Percentiles rank a stretch among this genome's conserved stretches.
These are phyloP conservation scores for Nipponia nippon DNA, from an alignment of 2,113 vertebrate species.

Conservation along the genomic window DNA sequence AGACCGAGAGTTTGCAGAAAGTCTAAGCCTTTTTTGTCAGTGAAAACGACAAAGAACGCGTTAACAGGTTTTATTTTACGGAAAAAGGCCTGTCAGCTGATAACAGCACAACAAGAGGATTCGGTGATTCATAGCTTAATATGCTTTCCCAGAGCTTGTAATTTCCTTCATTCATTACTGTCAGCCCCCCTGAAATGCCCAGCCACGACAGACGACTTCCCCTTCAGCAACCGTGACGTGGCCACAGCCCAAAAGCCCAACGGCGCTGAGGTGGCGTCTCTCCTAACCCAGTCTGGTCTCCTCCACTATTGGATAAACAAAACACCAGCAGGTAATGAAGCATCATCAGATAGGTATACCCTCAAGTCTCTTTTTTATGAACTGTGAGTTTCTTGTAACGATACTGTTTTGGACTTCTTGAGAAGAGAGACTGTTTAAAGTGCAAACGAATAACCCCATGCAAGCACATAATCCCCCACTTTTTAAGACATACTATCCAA, in stretches of 20 bases:
- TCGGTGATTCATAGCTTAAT: constrained; percentile 27
- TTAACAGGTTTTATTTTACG: neutral
- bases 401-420: neutral
- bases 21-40: constrained; percentile 2
- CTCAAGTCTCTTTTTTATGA: neutral
- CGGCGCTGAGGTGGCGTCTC: rapidly evolving
- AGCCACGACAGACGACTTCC: neutral
- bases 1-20: neutral
- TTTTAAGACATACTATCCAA: neutral
- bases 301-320: neutral
- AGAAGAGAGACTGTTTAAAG: neutral
- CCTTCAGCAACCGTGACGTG: rapidly evolving
- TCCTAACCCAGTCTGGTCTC: neutral
- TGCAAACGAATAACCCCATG: neutral
- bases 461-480: neutral
- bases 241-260: neutral
- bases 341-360: neutral
- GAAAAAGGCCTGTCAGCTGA: neutral
- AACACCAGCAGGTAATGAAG: neutral
- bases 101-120: neutral
- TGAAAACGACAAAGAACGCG: neutral
- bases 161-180: neutral
- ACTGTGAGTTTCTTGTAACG: neutral
- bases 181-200: neutral
- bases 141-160: neutral